Evolutionary conservation across 2,888 invertebrate species (phyloP).

Genomic region (Cecidostiba fungosa): DNA sequence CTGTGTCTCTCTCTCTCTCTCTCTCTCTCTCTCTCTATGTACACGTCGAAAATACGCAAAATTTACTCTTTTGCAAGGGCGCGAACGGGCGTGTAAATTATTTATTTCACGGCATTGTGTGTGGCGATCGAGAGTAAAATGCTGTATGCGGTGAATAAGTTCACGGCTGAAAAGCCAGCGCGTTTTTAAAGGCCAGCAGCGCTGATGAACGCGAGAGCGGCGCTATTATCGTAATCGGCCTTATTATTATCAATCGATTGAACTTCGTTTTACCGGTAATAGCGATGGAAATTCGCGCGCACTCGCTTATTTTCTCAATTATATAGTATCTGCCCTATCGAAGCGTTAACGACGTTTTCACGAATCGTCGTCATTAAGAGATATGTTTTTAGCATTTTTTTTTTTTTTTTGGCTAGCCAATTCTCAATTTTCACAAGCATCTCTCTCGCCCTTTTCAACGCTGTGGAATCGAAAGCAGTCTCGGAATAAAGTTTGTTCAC

Average conservation of each 20-base stretch:
- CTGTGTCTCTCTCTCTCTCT: no score
- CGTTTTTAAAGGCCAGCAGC: slow-evolving; percentile 10
- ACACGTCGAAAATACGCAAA: background rate
- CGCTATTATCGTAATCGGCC: slow-evolving; percentile 54
- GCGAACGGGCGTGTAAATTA: background rate
- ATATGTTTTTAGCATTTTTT: background rate
- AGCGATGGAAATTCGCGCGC: slow-evolving; percentile 13
- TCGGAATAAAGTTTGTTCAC: slow-evolving; percentile 25
- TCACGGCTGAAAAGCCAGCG: background rate
- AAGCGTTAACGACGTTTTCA: slow-evolving; percentile 14
- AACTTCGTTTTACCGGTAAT: slow-evolving; percentile 13
- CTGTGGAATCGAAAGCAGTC: slow-evolving; percentile 1
- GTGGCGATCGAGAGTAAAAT: background rate
- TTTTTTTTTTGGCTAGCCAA: background rate
- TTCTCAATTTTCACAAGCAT: slow-evolving; percentile 26
- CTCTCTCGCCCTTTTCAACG: background rate
- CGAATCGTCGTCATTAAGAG: slow-evolving; percentile 25
- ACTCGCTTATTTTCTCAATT: slow-evolving; percentile 12
- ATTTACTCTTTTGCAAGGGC: background rate
- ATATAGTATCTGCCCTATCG: background rate
- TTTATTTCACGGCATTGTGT: background rate
- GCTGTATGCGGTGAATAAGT: slow-evolving; percentile 20
- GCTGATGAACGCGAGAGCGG: slow-evolving; percentile 12
- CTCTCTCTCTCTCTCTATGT: background rate
- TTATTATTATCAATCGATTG: slow-evolving; percentile 57